Evolutionary conservation across 2,888 invertebrate species (phyloP).

Genomic region (Eremobia ochroleuca): DNA sequence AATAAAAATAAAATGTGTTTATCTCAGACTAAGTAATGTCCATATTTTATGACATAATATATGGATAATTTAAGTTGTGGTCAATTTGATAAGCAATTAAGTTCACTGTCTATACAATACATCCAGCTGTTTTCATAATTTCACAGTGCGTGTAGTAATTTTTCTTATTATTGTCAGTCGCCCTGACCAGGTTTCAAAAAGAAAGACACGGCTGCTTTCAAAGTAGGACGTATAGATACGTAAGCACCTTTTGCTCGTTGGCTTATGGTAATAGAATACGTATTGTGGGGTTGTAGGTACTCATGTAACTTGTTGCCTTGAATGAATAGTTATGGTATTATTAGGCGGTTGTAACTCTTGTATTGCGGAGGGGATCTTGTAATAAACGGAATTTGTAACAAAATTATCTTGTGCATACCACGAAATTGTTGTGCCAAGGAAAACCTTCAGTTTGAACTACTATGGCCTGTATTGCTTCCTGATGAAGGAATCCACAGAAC

Average conservation of each 20-base stretch:
- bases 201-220: not conserved
- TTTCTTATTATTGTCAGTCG: not conserved
- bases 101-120: no score
- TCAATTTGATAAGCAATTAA: not conserved
- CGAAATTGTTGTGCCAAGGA: not conserved
- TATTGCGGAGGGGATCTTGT: not conserved
- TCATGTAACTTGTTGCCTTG: not conserved
- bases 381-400: not conserved
- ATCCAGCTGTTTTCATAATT: not conserved
- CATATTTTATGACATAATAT: no score
- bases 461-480: not conserved
- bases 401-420: not conserved
- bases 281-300: not conserved
- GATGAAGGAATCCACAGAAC: not conserved
- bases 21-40: no score
- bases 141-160: not conserved
- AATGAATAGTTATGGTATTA: slow-evolving; percentile 26
- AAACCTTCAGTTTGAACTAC: not conserved
- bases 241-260: not conserved
- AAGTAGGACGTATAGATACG: no score
- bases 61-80: not conserved
- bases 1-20: no score
- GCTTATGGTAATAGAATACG: not conserved
- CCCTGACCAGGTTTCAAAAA: not conserved
- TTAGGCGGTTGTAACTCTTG: slow-evolving; percentile 5